phyloP scores from a whole-genome alignment of 2,888 invertebrate genomes.

The Melanchra persicariae region DNA sequence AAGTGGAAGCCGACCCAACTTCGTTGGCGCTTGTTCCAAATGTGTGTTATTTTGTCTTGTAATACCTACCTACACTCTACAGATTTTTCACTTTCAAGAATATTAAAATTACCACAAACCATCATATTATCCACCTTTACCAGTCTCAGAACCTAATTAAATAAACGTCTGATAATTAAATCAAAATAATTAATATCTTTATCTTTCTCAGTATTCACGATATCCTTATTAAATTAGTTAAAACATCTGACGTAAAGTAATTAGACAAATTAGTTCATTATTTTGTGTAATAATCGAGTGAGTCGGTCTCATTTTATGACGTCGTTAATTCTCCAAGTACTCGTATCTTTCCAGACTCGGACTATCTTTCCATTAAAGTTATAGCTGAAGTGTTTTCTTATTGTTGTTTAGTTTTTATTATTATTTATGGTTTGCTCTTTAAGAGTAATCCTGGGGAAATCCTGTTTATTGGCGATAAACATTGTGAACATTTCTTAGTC shows the following conservation, averaged over 20 bases:
- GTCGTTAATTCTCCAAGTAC: constrained; percentile 68
- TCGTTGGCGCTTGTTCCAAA: too few species aligned
- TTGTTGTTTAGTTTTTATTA: constrained; percentile 41
- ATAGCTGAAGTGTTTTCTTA: constrained; percentile 57
- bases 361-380: constrained; percentile 66
- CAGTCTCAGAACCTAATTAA: constrained; percentile 19
- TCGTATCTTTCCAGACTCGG: too few species aligned
- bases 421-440: neutral
- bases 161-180: constrained; percentile 28
- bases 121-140: neutral
- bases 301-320: constrained; percentile 67
- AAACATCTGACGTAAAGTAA: constrained; percentile 56
- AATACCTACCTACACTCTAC: too few species aligned
- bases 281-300: constrained; percentile 67
- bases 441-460: neutral
- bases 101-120: neutral
- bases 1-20: too few species aligned
- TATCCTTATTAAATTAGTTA: constrained; percentile 44
- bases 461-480: too few species aligned
- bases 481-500: too few species aligned
- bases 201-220: constrained; percentile 27
- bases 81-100: too few species aligned
- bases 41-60: too few species aligned
- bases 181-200: constrained; percentile 39
- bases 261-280: constrained; percentile 68